Evolutionary conservation across 2,888 invertebrate species (phyloP), one percentile per base, ranked within the genome.

Genomic region (Xylota segnis): DNA sequence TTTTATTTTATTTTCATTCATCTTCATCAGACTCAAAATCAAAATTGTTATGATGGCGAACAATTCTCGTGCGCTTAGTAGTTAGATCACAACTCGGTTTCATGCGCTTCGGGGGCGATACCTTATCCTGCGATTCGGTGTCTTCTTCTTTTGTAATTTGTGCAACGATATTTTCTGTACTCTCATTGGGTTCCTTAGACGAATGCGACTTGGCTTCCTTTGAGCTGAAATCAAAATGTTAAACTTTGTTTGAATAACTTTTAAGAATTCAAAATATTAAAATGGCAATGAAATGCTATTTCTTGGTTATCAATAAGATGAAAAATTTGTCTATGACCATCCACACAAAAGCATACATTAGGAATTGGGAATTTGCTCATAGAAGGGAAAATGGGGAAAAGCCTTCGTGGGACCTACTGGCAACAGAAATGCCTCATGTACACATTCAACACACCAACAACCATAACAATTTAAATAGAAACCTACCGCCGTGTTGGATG

Each of bases 11-110:
- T 43, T 63, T 63, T 29, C n/a, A 29, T 50, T 59, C 45, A 29
- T 47, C 45, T 7, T 54, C 45, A 37, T 66, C 65, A 16, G 75
- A 75, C n/a, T 75, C 75, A 34, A 65, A 75, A 27, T 66, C 56
- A 27, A 75, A 16, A 16, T 58, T n/a, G 0, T 34, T 14, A 29
- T 27, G 65, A 27, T 29, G 45, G 12, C 56, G 65, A 47, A 75
- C 34, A n/a, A 56, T 37, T 16, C 75, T 47, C 10, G 16, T 34
- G 9, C 66, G 63, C 14, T 63, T 75, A 9, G 7, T 12, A 23
- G 27, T 6, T 16, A 63, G 16, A 9, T 47, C 65, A 27, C 4
- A 14, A 23, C 5, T 10, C 23, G 54, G 5, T 5, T 10, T 16
- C 6, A n/a, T 10, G 10, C 14, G n/a, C 45, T 45, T 70, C n/a